phyloP scores from a whole-genome alignment of 53 echinoderm and acorn worm species.

The Mesocentrotus franciscanus region DNA sequence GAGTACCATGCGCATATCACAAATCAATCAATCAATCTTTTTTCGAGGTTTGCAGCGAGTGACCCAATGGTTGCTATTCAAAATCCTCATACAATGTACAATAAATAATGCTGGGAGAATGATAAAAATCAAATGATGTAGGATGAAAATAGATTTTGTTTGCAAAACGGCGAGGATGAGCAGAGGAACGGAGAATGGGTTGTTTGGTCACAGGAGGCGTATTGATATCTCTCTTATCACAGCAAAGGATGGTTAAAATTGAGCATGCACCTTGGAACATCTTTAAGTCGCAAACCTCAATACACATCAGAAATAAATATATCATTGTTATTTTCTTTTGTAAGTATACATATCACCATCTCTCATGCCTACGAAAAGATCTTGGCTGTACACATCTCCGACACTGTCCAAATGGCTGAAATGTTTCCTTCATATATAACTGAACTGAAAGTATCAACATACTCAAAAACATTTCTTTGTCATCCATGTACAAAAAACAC shows the following conservation, averaged over 20 bases:
- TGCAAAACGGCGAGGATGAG: background rate
- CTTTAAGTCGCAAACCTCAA: too few relatives aligned
- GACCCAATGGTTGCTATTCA: background rate
- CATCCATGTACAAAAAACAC: too few relatives aligned
- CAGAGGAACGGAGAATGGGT: background rate
- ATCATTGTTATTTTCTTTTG: too few relatives aligned
- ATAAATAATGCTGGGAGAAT: constrained; percentile 35
- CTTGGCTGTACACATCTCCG: too few relatives aligned
- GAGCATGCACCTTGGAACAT: too few relatives aligned
- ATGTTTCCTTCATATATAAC: too few relatives aligned
- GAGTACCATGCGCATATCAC: constrained; percentile 28
- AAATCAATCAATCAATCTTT: background rate
- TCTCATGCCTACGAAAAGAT: too few relatives aligned
- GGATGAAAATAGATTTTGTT: background rate
- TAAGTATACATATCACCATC: too few relatives aligned
- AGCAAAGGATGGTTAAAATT: background rate
- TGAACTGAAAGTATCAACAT: too few relatives aligned
- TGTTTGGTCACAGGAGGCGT: background rate
- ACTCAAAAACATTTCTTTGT: too few relatives aligned
- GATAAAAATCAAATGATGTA: constrained; percentile 6
- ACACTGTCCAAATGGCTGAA: too few relatives aligned
- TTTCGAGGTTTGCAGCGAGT: constrained; percentile 24
- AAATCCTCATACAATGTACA: constrained; percentile 36
- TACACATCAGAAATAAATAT: too few relatives aligned
- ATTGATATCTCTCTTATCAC: background rate